Base-by-base conservation (phyloP, 1,140 invertebrate genomes). In the Listronotus oregonensis region DNA sequence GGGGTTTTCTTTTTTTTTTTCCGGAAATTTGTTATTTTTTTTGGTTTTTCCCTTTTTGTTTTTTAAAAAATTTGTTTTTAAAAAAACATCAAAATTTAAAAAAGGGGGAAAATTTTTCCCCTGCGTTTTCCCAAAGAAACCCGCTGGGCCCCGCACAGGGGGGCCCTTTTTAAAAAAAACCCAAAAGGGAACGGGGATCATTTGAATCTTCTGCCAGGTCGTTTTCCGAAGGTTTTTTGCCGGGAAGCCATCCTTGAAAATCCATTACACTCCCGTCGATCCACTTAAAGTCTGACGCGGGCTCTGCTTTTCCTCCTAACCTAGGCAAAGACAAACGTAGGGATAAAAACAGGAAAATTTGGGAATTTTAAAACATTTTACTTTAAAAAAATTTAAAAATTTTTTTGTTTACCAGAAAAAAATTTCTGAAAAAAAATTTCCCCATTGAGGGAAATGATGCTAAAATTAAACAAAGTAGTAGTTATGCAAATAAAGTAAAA, bases 151-250 rank as follows among this genome's bases (percentile, higher is more conserved):
- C 10, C 85, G 76, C 32, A 83, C 81, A 6, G 82, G 82, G 83
- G 80, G 56, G 82, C 84, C 86, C 87, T 88, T 77, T 87, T n/a
- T n/a, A n/a, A n/a, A n/a, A n/a, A 80, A 0, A 88, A 77, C 27
- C 83, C 84, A 9, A 89, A 9, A 89, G 74, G 73, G 87, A 86
- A 74, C 77, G n/a, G 75, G 73, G 34, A 11, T 65, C 69, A 15
- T 75, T 75, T 0, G 73, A 32, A 12, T 78, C 71, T 42, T 82
- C 80, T 4, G 77, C 76, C 11, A 81, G 75, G 54, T 82, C 64
- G 10, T 67, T 71, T 49, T 74, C 69, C 8, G 50, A 14, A 6
- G 75, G 73, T 55, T 63, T 71, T 55, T 79, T 81, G 21, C 83
- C 82, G 0, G 83, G 83, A 18, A 85, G 74, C 86, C 86, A 88